Base-by-base conservation (phyloP, 2,113 vertebrate genomes). In the Saguinus midas region DNA sequence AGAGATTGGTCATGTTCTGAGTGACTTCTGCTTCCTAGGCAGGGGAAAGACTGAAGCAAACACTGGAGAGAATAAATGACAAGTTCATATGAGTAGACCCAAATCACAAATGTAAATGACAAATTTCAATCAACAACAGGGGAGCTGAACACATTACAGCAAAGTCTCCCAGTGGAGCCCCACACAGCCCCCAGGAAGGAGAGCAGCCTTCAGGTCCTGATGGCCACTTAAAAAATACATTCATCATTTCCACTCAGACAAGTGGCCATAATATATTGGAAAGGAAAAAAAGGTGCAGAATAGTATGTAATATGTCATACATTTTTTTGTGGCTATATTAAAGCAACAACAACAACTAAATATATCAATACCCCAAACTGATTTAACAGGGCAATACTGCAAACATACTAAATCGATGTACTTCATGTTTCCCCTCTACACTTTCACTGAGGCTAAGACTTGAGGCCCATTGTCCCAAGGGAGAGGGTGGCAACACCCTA, bases 241-340 rank as follows among this genome's bases (percentile, higher is more conserved):
- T 13, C 61, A 32, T 64, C 27, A 32, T 32, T 64, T 64, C 61
- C 61, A 64, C 8, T 87, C 52, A 96, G 84, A 76, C 92, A 64
- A 94, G 52, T 25, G 57, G 57, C n/a, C 57, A 52, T 6, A 32
- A 80, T 12, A 57, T 4, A 25, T 1, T 37, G 75, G 21, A 90
- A 40, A 70, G 21, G n/a, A 37, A 86, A 85, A 85, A 96, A 45
- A 92, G 70, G 1, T 32, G 25, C 14, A 82, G 45, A 87, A 92
- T 2, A 21, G 9, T 9, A 48, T 58, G 35, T 40, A 64, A 73
- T 8, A 61, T 14, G 52, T 32, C 72, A 83, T 3, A 37, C 18
- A 55, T 80, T 84, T 87, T 87, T 88, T 61, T 68, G 73, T 61
- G 20, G 40, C 40, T 84, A 94, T 80, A 93, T 79, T 83, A 84